Evolutionary conservation across 2,888 invertebrate genomes (phyloP).

Genomic region (Hemaris fuciformis): DNA sequence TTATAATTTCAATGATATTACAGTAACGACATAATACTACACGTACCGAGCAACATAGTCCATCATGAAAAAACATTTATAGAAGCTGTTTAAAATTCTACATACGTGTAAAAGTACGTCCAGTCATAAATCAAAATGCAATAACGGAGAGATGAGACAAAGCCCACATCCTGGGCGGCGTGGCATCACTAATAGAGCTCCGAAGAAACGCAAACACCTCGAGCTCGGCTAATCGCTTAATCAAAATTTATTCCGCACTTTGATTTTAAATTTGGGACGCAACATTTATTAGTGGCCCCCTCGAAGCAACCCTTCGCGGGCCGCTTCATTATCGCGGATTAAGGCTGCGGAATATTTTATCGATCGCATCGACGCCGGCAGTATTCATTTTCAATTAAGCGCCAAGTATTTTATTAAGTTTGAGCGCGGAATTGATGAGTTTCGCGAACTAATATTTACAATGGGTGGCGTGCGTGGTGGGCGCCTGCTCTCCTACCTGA

Average conservation of each 20-base stretch:
- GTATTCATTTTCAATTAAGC: slow-evolving; percentile 82
- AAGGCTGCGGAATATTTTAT: slow-evolving; percentile 80
- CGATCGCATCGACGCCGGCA: slow-evolving; percentile 72
- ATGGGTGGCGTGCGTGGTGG: slow-evolving; percentile 66
- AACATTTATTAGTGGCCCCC: slow-evolving; percentile 80
- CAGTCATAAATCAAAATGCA: slow-evolving; percentile 19
- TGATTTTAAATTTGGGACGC: slow-evolving; percentile 81
- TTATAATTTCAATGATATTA: too few species aligned
- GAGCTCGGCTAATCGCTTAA: slow-evolving; percentile 77
- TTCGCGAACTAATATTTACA: slow-evolving; percentile 81
- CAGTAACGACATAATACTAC: too few species aligned
- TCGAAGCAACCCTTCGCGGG: slow-evolving; percentile 75
- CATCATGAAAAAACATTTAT: neutral
- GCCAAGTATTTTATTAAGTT: slow-evolving; percentile 82
- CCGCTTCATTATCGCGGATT: slow-evolving; percentile 80
- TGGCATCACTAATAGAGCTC: slow-evolving; percentile 51
- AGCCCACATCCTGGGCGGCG: slow-evolving; percentile 32
- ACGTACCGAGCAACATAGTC: neutral
- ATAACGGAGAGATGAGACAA: slow-evolving; percentile 23
- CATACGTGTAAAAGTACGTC: neutral
- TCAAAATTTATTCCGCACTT: slow-evolving; percentile 82
- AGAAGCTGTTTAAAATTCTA: neutral
- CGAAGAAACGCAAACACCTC: slow-evolving; percentile 74
- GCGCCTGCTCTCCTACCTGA: slow-evolving; percentile 24
- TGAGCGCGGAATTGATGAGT: slow-evolving; percentile 80